phyloP scores from a whole-genome alignment of 2,113 vertebrate species.

The Malaclemys terrapin region DNA sequence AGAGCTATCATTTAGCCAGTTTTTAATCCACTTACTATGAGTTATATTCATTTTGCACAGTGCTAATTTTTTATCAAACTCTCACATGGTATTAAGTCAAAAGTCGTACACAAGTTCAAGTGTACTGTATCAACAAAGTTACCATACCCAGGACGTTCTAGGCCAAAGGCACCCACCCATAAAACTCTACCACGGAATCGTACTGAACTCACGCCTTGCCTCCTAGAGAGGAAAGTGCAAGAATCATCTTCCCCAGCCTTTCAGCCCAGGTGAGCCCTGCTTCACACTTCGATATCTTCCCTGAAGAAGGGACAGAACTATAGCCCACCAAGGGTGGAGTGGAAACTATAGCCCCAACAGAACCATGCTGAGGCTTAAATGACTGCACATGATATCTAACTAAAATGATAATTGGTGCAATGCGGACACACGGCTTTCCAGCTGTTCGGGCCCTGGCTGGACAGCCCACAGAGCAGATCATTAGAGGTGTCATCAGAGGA shows the following conservation, averaged over 20 bases:
- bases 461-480: neutral
- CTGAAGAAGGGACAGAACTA: neutral
- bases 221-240: neutral
- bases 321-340: neutral
- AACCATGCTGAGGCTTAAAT: neutral
- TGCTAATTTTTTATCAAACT: neutral
- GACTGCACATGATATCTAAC: neutral
- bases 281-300: neutral
- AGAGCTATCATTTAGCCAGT: neutral
- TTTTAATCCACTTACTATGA: neutral
- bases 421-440: neutral
- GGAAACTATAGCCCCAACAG: neutral
- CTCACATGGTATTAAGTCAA: neutral
- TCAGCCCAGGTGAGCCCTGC: neutral
- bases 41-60: neutral
- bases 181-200: neutral
- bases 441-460: neutral
- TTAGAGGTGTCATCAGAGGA: too few species aligned
- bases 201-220: neutral
- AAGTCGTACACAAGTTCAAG: neutral
- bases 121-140: neutral
- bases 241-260: neutral
- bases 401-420: neutral
- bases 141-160: too few species aligned
- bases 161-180: neutral